Evolutionary conservation across 2,888 invertebrate species (phyloP).

Genomic region (Epinotia demarniana): DNA sequence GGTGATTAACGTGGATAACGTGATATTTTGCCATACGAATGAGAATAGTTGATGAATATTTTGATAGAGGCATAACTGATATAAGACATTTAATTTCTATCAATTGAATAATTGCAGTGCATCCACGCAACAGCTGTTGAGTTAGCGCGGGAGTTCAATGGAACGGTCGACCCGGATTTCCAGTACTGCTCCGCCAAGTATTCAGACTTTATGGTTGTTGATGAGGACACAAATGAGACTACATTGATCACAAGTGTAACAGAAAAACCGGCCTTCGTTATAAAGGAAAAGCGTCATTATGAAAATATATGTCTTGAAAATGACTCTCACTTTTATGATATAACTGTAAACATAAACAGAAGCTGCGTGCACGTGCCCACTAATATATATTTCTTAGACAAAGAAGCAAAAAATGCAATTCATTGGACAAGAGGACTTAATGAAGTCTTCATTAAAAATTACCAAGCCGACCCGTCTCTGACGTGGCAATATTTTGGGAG

Average conservation of each 20-base stretch:
- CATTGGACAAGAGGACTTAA: constrained; percentile 96
- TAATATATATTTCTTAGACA: constrained; percentile 92
- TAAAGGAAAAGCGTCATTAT: constrained; percentile 80
- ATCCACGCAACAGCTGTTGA: constrained; percentile 91
- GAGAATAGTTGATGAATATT: background rate
- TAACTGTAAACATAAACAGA: constrained; percentile 90
- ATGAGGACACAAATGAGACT: constrained; percentile 22
- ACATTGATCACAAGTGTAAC: constrained; percentile 13
- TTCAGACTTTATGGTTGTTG: constrained; percentile 73
- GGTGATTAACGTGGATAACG: too few relatives aligned
- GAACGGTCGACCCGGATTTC: constrained; percentile 70
- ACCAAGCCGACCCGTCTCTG: constrained; percentile 93
- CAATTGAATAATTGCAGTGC: constrained; percentile 81
- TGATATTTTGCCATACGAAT: too few relatives aligned
- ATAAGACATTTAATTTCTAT: background rate
- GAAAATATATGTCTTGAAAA: constrained; percentile 85
- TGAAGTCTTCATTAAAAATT: constrained; percentile 93
- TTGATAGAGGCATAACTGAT: background rate
- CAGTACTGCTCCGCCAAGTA: constrained; percentile 94
- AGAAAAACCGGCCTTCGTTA: constrained; percentile 57
- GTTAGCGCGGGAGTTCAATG: constrained; percentile 86
- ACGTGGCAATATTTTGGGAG: constrained; percentile 99
- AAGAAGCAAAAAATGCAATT: constrained; percentile 82
- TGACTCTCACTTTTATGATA: constrained; percentile 94
- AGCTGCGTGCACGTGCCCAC: constrained; percentile 98